Conservation (phyloP, 2,888 invertebrate genomes). For the Crossocerus cetratus region DNA sequence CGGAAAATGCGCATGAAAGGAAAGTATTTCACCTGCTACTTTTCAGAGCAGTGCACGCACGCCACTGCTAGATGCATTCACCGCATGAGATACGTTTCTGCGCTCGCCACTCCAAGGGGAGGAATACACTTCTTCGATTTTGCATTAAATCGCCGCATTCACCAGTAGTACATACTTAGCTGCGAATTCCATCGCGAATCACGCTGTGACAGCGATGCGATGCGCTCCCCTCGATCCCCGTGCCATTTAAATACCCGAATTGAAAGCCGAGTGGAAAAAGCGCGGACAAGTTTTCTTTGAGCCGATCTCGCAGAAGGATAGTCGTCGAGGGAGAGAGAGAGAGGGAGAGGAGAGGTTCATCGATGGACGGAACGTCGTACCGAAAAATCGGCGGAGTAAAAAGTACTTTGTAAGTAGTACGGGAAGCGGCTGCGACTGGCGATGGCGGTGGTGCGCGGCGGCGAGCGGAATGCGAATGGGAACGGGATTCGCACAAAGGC, state of each 20-base stretch:
- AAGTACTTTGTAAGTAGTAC: constrained; percentile 2
- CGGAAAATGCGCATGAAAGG: constrained; percentile 31
- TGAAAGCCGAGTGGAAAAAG: no score
- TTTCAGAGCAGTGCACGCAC: constrained; percentile 10
- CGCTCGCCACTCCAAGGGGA: neutral
- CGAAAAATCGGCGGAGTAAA: constrained; percentile 1
- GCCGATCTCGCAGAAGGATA: no score
- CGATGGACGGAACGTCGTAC: no score
- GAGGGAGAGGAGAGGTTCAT: no score
- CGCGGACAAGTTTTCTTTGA: no score
- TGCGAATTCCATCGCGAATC: neutral
- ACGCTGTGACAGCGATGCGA: no score
- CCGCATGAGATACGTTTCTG: neutral
- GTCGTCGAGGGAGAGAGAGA: no score
- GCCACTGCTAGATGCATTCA: constrained; percentile 1
- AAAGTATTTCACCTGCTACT: constrained; percentile 27
- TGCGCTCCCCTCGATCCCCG: no score
- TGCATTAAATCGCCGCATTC: neutral
- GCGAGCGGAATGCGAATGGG: constrained; percentile 50
- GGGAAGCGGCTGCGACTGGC: constrained; percentile 43
- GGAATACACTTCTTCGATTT: neutral
- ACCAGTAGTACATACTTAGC: neutral
- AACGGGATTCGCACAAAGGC: constrained; percentile 58
- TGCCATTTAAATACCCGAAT: no score
- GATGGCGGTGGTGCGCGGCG: constrained; percentile 11